These are phyloP conservation scores for Agonopterix heracliana DNA, from an alignment of 2,888 invertebrate genomes.

Conservation along the genomic window DNA sequence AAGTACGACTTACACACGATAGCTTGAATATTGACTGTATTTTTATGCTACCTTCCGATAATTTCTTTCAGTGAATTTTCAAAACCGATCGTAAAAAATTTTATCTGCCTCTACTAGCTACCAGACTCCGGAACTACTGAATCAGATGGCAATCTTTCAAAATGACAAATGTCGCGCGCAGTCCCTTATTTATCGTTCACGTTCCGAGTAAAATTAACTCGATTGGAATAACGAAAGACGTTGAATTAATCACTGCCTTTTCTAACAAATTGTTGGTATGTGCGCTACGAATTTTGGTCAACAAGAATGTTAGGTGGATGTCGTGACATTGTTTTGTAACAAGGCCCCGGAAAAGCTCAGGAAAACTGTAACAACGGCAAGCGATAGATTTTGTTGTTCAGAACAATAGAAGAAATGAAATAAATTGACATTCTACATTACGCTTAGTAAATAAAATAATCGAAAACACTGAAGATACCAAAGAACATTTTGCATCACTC, in stretches of 20 bases:
- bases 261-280: constrained; percentile 58
- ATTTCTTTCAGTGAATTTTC: too few relatives aligned
- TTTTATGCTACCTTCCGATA: too few relatives aligned
- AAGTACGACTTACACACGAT: too few relatives aligned
- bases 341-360: background rate
- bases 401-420: too few relatives aligned
- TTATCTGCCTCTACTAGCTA: constrained; percentile 12
- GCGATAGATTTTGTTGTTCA: too few relatives aligned
- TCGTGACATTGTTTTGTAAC: constrained; percentile 2
- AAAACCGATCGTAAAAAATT: constrained; percentile 7
- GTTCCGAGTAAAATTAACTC: constrained; percentile 58
- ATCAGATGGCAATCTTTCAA: constrained; percentile 61
- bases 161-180: constrained; percentile 49
- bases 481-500: too few relatives aligned
- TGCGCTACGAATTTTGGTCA: constrained; percentile 31
- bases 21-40: too few relatives aligned
- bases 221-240: constrained; percentile 58
- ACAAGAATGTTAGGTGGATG: constrained; percentile 5
- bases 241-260: constrained; percentile 56
- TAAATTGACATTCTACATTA: too few relatives aligned
- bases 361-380: too few relatives aligned
- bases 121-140: constrained; percentile 43
- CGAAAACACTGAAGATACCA: too few relatives aligned
- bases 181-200: constrained; percentile 50
- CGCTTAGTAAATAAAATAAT: too few relatives aligned